Base-by-base conservation (phyloP, 2,888 invertebrate genomes). In the Ichneumoninae sp. region DNA sequence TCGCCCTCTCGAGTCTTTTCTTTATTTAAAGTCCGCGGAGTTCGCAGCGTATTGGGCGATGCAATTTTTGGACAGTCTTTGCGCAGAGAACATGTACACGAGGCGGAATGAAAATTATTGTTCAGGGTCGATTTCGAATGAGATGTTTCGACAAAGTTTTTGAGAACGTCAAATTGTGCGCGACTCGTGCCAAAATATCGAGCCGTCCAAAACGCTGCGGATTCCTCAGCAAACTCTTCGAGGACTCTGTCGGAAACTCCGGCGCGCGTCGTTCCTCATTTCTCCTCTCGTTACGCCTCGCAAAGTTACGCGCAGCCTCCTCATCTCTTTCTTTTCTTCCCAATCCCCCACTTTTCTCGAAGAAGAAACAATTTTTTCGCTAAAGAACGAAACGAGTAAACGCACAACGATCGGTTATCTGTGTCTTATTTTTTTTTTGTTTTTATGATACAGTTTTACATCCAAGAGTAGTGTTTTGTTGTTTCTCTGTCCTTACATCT, bases 371-470 rank as follows among this genome's bases (percentile, higher is more conserved):
- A 77, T 66, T 83, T 81, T 47, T 69, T 50, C 85, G 87, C 90
- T 91, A 91, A 89, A 88, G 85, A 91, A 91, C 90, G 89, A 88
- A 92, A 91, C 89, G 90, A 91, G 89, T 90, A 90, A 92, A 92
- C 91, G 91, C 89, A 89, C 91, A 91, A 92, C 90, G 88, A 91
- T 91, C 90, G 90, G 84, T 89, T 90, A 89, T 60, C 70, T 68
- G 84, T 79, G 78, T 79, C 60, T 77, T 84, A 65, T 80, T 83
- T 76, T 66, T 66, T 47, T 69, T 33, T 16, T 52, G 70, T 66
- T 70, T 69, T 82, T 54, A 70, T 91, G 75, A 88, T 89, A 88
- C 89, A 90, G 90, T 72, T 91, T 90, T 90, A 92, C 92, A 92
- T 90, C 86, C 88, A 91, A 91, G 89, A 90, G 84, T 87, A 57